These are phyloP conservation scores for Glandiceps talaboti DNA, from an alignment of 53 echinoderm and acorn worm species.

Conservation along the genomic window DNA sequence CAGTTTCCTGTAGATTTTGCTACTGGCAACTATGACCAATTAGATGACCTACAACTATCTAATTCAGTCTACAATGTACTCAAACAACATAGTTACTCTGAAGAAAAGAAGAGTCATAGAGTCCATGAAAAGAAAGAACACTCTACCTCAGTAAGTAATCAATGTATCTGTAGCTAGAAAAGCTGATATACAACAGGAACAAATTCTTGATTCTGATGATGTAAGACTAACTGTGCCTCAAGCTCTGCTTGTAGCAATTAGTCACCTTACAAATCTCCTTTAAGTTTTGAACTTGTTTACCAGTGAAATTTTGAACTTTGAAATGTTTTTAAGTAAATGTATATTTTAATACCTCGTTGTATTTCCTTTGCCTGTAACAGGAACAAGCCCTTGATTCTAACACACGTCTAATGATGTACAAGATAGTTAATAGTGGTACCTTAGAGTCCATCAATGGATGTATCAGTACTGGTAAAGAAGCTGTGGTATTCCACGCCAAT, in stretches of 20 bases:
- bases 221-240: too few relatives aligned
- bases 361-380: constrained; percentile 10
- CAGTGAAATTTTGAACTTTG: too few relatives aligned
- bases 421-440: constrained; percentile 77
- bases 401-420: constrained; percentile 80
- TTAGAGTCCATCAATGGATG: constrained; percentile 74
- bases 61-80: constrained; percentile 89
- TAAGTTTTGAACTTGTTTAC: too few relatives aligned
- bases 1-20: constrained; percentile 87
- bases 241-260: too few relatives aligned
- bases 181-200: too few relatives aligned
- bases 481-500: constrained; percentile 86
- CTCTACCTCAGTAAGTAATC: constrained; percentile 79
- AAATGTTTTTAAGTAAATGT: too few relatives aligned
- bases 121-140: constrained; percentile 92
- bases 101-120: constrained; percentile 73
- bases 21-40: constrained; percentile 60
- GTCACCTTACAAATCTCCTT: too few relatives aligned
- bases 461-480: constrained; percentile 94
- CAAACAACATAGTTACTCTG: constrained; percentile 60
- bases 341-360: too few relatives aligned
- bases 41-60: constrained; percentile 73
- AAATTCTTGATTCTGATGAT: too few relatives aligned
- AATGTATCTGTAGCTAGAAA: too few relatives aligned
- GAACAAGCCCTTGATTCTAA: constrained; percentile 92